Base-by-base conservation (phyloP, 2,797 vertebrate genomes). In the Myotis findleyi region DNA sequence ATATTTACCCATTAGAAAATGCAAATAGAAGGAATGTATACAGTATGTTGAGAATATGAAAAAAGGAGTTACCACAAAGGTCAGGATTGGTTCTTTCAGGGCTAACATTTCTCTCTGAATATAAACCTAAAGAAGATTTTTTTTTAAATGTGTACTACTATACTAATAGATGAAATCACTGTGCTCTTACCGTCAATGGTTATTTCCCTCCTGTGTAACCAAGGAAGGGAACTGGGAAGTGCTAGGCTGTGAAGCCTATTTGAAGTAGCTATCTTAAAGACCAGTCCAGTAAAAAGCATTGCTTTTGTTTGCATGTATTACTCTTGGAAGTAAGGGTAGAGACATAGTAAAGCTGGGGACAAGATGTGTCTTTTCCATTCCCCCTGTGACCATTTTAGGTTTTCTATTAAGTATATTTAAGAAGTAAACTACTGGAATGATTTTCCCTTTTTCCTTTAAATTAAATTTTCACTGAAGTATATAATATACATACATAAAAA, bases 81-180 rank as follows among this genome's bases (percentile, higher is more conserved):
- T 9, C 16, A 91, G 5, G 64, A 94, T 55, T 72, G 57, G 18
- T 38, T 82, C 33, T 96, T 94, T 97, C 38, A 71, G 21, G 62
- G 11, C 36, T 86, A 92, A 75, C 59, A 44, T 86, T 89, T 93
- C 91, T 83, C 80, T 96, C 71, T 87, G 0, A 95, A 88, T 95
- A 36, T 81, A 17, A 51, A 53, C 77, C 47, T 88, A 81, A 80
- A 85, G 55, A 92, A 81, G 64, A 69, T 41, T 53, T 33, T 95
- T 95, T 95, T 79, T 80, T 11, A 95, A 97, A 91, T 33, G 30
- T 88, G 85, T 94, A 16, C 66, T 79, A 38, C 92, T 97, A 82
- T 88, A 13, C 72, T 94, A 62, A 89, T 25, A 36, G 76, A 85
- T 93, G 18, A 36, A 93, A 36, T 38, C 18, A 23, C 81, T 95